Percentiles rank a stretch among this genome's conserved stretches.
These are phyloP conservation scores for Clupea harengus DNA, from an alignment of 2,113 vertebrate species.

Conservation along the genomic window DNA sequence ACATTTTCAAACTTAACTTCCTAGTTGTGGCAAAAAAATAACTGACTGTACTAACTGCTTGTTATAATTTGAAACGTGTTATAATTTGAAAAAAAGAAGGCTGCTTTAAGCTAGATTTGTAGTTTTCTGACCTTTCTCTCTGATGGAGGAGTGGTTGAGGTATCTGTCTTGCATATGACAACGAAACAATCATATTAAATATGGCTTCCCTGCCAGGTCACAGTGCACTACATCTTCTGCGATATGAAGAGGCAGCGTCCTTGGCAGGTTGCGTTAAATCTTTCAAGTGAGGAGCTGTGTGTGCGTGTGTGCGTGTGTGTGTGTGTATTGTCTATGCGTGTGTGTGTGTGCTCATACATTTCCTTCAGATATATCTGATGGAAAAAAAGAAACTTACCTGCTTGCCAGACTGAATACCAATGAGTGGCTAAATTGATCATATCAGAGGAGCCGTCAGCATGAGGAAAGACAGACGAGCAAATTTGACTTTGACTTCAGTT, in stretches of 20 bases:
- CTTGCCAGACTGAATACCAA: not conserved
- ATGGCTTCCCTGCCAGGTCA: not conserved
- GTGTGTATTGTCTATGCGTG: not conserved
- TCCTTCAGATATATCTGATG: not conserved
- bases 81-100: not conserved
- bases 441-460: not conserved
- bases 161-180: not conserved
- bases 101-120: not conserved
- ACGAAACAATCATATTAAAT: not conserved
- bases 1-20: too few species aligned
- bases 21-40: too few species aligned
- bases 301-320: not conserved
- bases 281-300: not conserved
- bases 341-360: not conserved
- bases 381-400: not conserved
- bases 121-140: not conserved
- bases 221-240: not conserved
- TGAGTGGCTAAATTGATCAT: not conserved
- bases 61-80: not conserved
- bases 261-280: not conserved
- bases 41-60: not conserved
- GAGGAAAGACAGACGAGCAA: not conserved
- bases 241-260: not conserved
- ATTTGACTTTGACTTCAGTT: not conserved
- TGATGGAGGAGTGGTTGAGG: not conserved